Percentiles rank a stretch among this genome's conserved stretches.
These are phyloP conservation scores for Temnothorax ravouxi DNA, from an alignment of 2,888 invertebrate genomes.

Conservation along the genomic window DNA sequence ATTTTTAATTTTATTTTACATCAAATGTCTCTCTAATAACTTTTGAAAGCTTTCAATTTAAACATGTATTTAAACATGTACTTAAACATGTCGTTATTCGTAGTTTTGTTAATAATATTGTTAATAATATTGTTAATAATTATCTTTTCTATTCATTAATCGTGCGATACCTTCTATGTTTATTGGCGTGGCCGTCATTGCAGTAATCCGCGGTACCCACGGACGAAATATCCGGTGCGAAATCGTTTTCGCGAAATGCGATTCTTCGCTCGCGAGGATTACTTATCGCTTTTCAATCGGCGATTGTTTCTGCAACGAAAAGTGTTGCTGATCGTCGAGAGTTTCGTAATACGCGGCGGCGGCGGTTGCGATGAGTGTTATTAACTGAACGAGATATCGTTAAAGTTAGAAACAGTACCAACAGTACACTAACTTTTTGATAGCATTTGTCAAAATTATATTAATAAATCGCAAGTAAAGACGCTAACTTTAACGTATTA, in stretches of 20 bases:
- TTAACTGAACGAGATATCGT: slow-evolving; percentile 24
- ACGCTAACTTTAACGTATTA: neutral
- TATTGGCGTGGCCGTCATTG: neutral
- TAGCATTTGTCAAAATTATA: slow-evolving; percentile 7
- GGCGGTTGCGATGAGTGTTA: slow-evolving; percentile 1
- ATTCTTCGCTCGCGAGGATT: slow-evolving; percentile 25
- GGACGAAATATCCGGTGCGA: slow-evolving; percentile 42
- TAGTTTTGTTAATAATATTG: slow-evolving; percentile 7
- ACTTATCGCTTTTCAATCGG: slow-evolving; percentile 35
- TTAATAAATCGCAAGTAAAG: neutral
- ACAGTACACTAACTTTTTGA: neutral
- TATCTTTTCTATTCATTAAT: neutral
- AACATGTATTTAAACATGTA: neutral
- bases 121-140: too few species aligned
- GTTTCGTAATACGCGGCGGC: slow-evolving; percentile 12
- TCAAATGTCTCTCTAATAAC: neutral
- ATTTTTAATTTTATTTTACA: neutral
- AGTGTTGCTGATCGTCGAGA: slow-evolving; percentile 3
- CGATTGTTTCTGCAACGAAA: slow-evolving; percentile 24
- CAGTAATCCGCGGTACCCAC: slow-evolving; percentile 19
- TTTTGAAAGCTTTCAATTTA: neutral
- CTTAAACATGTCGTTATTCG: neutral
- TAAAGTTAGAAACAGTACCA: neutral
- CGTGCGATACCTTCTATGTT: neutral
- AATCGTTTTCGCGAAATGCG: slow-evolving; percentile 11